Evolutionary conservation across 2,797 vertebrate species (phyloP), one percentile per base, ranked within the genome.

Genomic region (Steatocranus sp.): DNA sequence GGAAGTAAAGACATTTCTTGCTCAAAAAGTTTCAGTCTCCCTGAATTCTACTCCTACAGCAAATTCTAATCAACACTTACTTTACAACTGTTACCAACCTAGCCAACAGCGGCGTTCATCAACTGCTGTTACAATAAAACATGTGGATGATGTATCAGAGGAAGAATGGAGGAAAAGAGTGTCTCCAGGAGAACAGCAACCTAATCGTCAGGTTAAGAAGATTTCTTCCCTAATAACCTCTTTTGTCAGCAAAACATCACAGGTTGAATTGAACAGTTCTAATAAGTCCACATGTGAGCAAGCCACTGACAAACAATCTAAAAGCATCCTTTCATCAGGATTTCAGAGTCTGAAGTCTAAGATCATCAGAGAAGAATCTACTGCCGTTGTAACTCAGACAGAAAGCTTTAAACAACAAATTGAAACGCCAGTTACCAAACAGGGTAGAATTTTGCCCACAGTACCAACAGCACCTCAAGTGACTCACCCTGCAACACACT

Each of bases 151-250:
- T 58, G 95, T 95, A 88, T 95, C 95, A 78, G 93, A 96, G 68
- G 94, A 96, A 51, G 96, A 96, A 91, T 97, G 96, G 96, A 92
- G 93, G 56, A 93, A 92, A 70, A 94, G 93, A 89, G 96, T 97
- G 11, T 85, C 87, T 54, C 89, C 93, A 74, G 95, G 85, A 84
- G 89, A 95, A 83, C 94, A 96, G 92, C 95, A 95, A 38, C 96
- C 96, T 77, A 97, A 95, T 86, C 93, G 93, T 48, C 92, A 96
- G 41, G 83, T 94, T 66, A 97, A 95, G 80, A 97, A 97, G 86
- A 94, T 97, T 43, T 95, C 97, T 48, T 97, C 97, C 8, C 87
- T 97, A 15, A 95, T 98, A 92, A 98, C 97, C 36, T 94, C 96
- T 84, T 95, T 97, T 93, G 95, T 97, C 82, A 93, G 91, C 23